Conservation (phyloP, 2,113 vertebrate species). For the Chamaea fasciata region DNA sequence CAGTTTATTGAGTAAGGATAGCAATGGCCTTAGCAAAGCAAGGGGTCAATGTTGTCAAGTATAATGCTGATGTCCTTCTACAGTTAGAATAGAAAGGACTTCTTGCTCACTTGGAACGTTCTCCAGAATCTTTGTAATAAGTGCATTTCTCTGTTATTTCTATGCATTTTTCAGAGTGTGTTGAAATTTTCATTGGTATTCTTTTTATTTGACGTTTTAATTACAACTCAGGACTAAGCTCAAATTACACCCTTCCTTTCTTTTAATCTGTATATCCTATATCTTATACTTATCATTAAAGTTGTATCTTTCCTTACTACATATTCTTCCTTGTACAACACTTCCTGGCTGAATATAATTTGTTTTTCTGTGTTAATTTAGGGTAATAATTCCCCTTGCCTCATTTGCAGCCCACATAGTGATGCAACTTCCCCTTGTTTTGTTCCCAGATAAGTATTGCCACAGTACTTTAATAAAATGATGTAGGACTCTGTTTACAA, state of each 20-base stretch:
- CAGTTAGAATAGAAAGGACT: background rate
- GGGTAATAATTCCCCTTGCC: background rate
- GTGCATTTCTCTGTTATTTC: background rate
- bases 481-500: conserved; percentile 36
- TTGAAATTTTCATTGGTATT: background rate
- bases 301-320: background rate
- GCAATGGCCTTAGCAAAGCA: background rate
- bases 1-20: background rate
- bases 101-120: background rate
- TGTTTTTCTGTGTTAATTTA: conserved; percentile 12
- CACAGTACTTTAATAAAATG: conserved; percentile 8
- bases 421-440: conserved; percentile 39
- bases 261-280: background rate
- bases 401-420: conserved; percentile 17
- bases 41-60: background rate
- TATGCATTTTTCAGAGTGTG: background rate
- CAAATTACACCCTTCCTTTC: background rate
- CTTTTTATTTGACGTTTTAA: background rate
- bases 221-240: background rate
- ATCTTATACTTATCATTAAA: background rate
- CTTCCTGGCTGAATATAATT: background rate
- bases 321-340: background rate
- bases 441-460: conserved; percentile 15
- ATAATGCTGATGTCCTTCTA: background rate
- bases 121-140: background rate